Evolutionary conservation across 2,888 invertebrate species (phyloP), one percentile per base, ranked within the genome.

Genomic region (Tricholauxania praeusta): DNA sequence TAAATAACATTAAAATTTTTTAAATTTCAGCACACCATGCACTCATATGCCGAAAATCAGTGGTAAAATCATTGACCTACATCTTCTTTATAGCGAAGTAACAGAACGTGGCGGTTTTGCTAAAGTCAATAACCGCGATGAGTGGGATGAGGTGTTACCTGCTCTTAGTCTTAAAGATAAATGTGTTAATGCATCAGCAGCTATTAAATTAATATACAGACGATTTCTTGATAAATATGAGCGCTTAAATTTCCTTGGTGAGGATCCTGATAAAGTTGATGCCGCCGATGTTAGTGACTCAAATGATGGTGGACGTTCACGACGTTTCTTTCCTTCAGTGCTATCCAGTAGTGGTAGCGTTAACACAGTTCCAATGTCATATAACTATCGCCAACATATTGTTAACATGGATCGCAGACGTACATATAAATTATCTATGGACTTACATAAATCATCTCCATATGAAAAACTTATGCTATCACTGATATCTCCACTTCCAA

Each of bases 401-500:
- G 89, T 95, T 63, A 89, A 91, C 81, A 91, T 91, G 80, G 89
- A 90, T 73, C 88, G 90, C 63, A 89, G 93, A 72, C 89, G 90
- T 48, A 90, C 90, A 83, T 90, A 91, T 81, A 92, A 93, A 77
- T 87, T 94, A 79, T 93, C 93, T 14, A 90, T 91, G 22, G 89
- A 92, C 80, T 85, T 93, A 65, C 91, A 92, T 86, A 91, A 91
- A 7, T 88, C 89, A 0, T 92, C 94, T 2, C 95, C 95, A 82
- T 96, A 95, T 85, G 94, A 95, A 80, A 93, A 96, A 75, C 89
- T 99, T 74, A 92, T 96, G n/a, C 89, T 97, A 70, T 97, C 98
- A 0, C 90, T 99, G 53, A 89, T 97, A 69, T 96, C 96, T n/a
- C 98, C 99, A 1, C 90, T 99, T 85, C 98, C 99, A 8, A 99